phyloP scores from a whole-genome alignment of 2,113 vertebrate species.

The Spea multiplicata region DNA sequence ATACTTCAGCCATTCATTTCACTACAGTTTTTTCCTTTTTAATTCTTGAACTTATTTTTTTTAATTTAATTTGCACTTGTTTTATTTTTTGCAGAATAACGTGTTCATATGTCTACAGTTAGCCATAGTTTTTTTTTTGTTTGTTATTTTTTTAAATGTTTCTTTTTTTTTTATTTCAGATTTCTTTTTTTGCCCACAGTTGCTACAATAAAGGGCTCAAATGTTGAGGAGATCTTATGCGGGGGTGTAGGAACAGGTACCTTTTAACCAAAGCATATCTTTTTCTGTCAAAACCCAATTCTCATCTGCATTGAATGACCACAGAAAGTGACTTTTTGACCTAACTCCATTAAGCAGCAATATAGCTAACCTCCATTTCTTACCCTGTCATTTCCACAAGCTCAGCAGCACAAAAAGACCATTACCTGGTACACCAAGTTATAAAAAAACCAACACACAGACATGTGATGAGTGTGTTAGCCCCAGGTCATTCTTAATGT shows the following conservation, averaged over 20 bases:
- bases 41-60: no score
- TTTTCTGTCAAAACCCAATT: not conserved
- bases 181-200: constrained; percentile 87
- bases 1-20: no score
- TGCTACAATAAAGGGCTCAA: constrained; percentile 84
- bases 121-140: no score
- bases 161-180: constrained; percentile 56
- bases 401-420: constrained; percentile 16
- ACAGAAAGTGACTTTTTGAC: constrained; percentile 15
- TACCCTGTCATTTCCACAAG: constrained; percentile 14
- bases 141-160: no score
- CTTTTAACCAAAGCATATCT: not conserved
- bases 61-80: no score
- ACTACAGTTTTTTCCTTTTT: no score
- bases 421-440: constrained; percentile 15
- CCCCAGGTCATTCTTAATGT: constrained; percentile 17
- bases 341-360: constrained; percentile 19
- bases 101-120: no score
- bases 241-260: constrained; percentile 85
- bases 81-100: no score
- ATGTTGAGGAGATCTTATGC: constrained; percentile 74
- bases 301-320: not conserved
- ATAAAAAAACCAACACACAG: not conserved
- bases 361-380: not conserved
- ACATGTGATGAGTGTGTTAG: not conserved